Evolutionary conservation across 2,888 invertebrate genomes (phyloP), one percentile per base, ranked within the genome.

Genomic region (Beris chalybata): DNA sequence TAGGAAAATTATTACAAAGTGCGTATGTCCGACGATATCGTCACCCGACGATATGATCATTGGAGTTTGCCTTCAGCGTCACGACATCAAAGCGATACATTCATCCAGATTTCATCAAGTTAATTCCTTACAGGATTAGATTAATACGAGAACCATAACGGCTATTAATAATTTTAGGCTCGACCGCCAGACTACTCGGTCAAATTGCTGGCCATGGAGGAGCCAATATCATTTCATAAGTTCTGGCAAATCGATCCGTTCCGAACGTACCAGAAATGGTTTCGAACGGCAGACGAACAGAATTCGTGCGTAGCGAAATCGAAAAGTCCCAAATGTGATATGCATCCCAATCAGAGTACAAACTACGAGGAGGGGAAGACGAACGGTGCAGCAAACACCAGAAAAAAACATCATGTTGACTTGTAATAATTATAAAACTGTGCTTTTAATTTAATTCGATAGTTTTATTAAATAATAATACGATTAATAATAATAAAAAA

Each of bases 31-130:
- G 0, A 78, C 83, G 5, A 74, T 81, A 59, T 83, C 86, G 69
- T 86, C 92, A 44, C 95, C 95, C 0, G 95, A 96, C 80, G 95
- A 96, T 83, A 95, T 96, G 95, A 88, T 89, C 78, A 83, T 92
- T 44, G 96, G 96, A 68, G 85, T 90, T 69, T 96, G 95, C 82
- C 81, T 92, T 54, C 81, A 84, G 58, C 79, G 83, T 3, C 80
- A 88, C 53, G 84, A 85, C 50, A 77, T 92, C 64, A 82, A 85
- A 9, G 79, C 92, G 38, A 85, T 89, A 12, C 95, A 96, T 80
- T 90, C 89, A 43, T 85, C 91, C 13, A 84, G 89, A 29, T 91
- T 96, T 79, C 96, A 97, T 82, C 95, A 95, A 86, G 93, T 92
- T 78, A 70, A 53, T 66, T 53, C 13, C 30, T 54, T 61, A 43